Evolutionary conservation across 2,888 invertebrate species (phyloP).

Genomic region (Leptinotarsa haldemani): DNA sequence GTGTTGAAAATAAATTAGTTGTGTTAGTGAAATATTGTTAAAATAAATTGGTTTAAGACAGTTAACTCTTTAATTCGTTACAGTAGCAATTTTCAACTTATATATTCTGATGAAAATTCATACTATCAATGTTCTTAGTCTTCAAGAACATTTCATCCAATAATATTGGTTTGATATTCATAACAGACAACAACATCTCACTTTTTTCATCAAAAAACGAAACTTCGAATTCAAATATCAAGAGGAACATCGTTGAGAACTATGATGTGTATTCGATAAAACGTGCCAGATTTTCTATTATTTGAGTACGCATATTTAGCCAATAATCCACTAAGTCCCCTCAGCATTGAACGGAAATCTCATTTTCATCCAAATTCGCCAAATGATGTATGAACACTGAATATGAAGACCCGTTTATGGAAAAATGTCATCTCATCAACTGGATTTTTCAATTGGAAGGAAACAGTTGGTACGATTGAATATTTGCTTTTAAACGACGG

Average conservation of each 20-base stretch:
- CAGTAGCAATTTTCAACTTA: too few species aligned
- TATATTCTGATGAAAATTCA: too few species aligned
- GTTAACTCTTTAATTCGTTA: too few species aligned
- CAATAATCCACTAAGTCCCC: neutral
- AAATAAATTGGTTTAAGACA: too few species aligned
- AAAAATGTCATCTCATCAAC: slow-evolving; percentile 17
- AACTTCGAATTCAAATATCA: too few species aligned
- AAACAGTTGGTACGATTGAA: neutral
- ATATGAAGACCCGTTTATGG: neutral
- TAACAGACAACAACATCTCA: neutral
- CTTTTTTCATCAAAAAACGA: neutral
- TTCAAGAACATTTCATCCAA: too few species aligned
- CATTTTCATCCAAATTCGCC: neutral
- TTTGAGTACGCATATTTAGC: neutral
- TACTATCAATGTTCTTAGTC: too few species aligned
- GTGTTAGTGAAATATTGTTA: too few species aligned
- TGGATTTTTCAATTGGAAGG: slow-evolving; percentile 3
- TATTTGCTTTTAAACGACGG: slow-evolving; percentile 23
- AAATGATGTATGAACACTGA: neutral
- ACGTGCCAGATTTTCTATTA: neutral
- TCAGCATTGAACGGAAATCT: neutral
- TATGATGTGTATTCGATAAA: neutral
- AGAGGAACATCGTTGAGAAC: too few species aligned
- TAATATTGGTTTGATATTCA: too few species aligned
- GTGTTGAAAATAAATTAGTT: too few species aligned